Evolutionary conservation across 35 echinoderm and acorn worm species (phyloP).

Genomic region (Patiria miniata): DNA sequence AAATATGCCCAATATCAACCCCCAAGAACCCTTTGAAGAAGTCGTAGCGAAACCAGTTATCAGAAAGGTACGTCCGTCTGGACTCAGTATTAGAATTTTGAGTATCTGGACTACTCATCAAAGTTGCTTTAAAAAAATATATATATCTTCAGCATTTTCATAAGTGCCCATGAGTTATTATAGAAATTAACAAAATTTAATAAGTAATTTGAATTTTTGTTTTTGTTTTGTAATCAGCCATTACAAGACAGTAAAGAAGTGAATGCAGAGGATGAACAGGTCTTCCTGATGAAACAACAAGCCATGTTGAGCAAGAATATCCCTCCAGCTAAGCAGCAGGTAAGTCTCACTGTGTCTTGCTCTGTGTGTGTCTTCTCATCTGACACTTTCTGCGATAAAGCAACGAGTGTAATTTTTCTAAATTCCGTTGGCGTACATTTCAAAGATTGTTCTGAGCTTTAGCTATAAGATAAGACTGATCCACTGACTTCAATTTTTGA

Average conservation of each 20-base stretch:
- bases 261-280: constrained; percentile 94
- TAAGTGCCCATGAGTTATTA: too few species aligned
- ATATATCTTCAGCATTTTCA: too few species aligned
- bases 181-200: too few species aligned
- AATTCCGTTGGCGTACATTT: too few species aligned
- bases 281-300: constrained; percentile 94
- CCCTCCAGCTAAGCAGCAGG: constrained; percentile 54
- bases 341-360: constrained; percentile 5
- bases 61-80: constrained; percentile 67
- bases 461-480: too few species aligned
- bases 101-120: too few species aligned
- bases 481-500: too few species aligned
- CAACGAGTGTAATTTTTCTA: too few species aligned
- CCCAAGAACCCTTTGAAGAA: constrained; percentile 84
- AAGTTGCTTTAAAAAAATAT: too few species aligned
- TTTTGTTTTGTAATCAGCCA: constrained; percentile 46
- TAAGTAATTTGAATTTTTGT: background rate
- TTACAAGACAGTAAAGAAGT: constrained; percentile 95
- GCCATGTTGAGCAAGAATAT: constrained; percentile 83
- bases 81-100: too few species aligned
- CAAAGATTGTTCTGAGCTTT: background rate
- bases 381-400: too few species aligned
- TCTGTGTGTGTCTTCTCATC: too few species aligned
- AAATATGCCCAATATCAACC: constrained; percentile 94
- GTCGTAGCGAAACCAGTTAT: constrained; percentile 85